Evolutionary conservation across 1,140 invertebrate genomes (phyloP), one percentile per base, ranked within the genome.

Genomic region (Zaprionus africanus): DNA sequence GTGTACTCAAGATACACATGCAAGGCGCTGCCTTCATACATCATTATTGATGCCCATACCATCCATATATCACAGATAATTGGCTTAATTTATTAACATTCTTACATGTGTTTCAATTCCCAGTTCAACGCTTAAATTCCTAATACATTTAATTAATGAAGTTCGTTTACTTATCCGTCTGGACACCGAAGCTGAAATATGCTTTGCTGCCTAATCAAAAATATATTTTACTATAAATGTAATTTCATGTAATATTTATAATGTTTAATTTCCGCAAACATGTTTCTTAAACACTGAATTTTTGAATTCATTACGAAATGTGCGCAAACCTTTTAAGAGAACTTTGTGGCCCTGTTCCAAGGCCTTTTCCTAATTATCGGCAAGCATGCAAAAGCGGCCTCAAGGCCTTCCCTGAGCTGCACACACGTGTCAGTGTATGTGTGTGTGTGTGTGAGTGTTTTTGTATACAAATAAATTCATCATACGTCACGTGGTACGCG

Each of bases 401-500:
- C 31, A 56, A 43, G 26, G 31, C 28, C 24, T 36, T 24, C 36
- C 22, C 19, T 46, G 31, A 59, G 36, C 34, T 22, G 24, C 36
- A 43, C 51, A 43, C 4, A 28, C 9, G 36, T 46, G 22, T 22
- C 22, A 15, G 22, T 9, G 13, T 56, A 5, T 54, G 15, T n/a
- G 51, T 54, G 24, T 26, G 2, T 28, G 51, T 26, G 4, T n/a
- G 24, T 28, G 24, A 26, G 24, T 54, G 24, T n/a, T 6, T 26
- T 15, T 34, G 38, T 22, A 49, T 38, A 67, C 70, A 68, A 68
- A 74, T 36, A 38, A 43, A 74, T 68, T 49, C 2, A 34, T 19
- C 53, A 81, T 67, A 77, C 74, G 74, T 57, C 49, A 68, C 56
- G 62, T 74, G 43, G 74, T 31, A 43, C 53, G 12, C 38, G 38